phyloP scores from a whole-genome alignment of 2,113 vertebrate species.

The Hassar affinis region DNA sequence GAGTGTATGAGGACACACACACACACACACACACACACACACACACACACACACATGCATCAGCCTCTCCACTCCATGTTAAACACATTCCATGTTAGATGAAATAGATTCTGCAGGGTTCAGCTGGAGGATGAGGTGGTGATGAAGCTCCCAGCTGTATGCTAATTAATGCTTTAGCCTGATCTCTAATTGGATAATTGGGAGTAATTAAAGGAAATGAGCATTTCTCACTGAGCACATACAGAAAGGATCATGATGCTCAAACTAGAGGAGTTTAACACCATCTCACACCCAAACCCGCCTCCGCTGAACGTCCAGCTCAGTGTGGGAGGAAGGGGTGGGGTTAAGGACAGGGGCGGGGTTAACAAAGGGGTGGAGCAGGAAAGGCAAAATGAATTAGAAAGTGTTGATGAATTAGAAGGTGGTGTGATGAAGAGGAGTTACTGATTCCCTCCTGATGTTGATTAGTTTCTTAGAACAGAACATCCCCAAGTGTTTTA shows the following conservation, averaged over 20 bases:
- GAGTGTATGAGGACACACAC: not conserved
- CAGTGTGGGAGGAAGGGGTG: not conserved
- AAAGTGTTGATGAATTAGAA: too few species aligned
- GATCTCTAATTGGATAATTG: slow-evolving; percentile 23
- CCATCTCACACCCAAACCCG: not conserved
- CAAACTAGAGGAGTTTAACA: not conserved
- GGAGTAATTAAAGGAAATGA: slow-evolving; percentile 14
- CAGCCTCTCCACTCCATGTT: not conserved
- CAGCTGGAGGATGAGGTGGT: not conserved
- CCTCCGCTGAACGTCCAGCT: not conserved
- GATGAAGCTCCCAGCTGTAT: slow-evolving; percentile 4
- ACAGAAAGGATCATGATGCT: not conserved
- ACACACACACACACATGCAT: slow-evolving; percentile 5
- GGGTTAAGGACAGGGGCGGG: not conserved
- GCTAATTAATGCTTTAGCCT: slow-evolving; percentile 29
- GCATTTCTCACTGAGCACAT: not conserved
- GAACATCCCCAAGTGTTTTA: too few species aligned
- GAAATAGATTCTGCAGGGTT: not conserved
- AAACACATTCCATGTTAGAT: not conserved
- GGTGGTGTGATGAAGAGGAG: too few species aligned
- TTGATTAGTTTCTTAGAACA: too few species aligned
- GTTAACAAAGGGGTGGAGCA: not conserved
- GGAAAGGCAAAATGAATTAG: not conserved
- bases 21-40: slow-evolving; percentile 9
- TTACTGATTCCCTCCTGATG: too few species aligned